phyloP scores from a whole-genome alignment of 64 coral and sea anemone species.

The Dendrophyllia cribrosa region DNA sequence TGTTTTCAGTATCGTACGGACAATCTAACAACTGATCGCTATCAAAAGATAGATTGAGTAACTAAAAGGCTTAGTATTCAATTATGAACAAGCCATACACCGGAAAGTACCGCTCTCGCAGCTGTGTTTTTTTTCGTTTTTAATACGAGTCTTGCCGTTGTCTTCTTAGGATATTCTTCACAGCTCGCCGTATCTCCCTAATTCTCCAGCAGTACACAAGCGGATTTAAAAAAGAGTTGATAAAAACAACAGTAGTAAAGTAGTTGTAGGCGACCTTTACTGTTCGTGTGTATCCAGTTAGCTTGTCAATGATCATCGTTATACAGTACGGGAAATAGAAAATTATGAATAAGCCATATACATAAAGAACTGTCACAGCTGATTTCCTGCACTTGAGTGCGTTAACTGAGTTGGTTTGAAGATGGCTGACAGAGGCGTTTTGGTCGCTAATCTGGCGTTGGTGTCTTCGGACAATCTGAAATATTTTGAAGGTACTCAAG shows the following conservation, averaged over 20 bases:
- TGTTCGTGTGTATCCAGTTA: constrained; percentile 48
- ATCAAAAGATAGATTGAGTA: no score
- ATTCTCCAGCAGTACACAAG: constrained; percentile 83
- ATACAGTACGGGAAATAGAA: constrained; percentile 67
- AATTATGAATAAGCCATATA: constrained; percentile 62
- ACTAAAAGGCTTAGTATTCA: no score
- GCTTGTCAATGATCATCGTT: background rate
- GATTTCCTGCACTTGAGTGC: constrained; percentile 68
- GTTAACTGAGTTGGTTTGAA: background rate
- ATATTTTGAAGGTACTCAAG: constrained; percentile 35
- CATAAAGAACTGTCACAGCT: constrained; percentile 66
- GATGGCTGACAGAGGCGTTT: background rate
- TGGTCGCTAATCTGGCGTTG: background rate
- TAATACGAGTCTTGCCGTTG: no score
- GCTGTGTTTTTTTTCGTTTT: no score
- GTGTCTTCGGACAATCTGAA: constrained; percentile 34
- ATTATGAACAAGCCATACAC: no score
- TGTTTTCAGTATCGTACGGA: no score
- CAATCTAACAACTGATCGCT: no score
- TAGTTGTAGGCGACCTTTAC: constrained; percentile 61
- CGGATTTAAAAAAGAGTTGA: constrained; percentile 84
- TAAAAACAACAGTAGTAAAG: constrained; percentile 41
- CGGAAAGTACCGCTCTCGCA: no score
- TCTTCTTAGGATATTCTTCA: constrained; percentile 27
- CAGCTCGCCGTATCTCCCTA: constrained; percentile 57